These are phyloP conservation scores for Boloria euphrosyne DNA, from an alignment of 2,888 invertebrate genomes.

Conservation along the genomic window DNA sequence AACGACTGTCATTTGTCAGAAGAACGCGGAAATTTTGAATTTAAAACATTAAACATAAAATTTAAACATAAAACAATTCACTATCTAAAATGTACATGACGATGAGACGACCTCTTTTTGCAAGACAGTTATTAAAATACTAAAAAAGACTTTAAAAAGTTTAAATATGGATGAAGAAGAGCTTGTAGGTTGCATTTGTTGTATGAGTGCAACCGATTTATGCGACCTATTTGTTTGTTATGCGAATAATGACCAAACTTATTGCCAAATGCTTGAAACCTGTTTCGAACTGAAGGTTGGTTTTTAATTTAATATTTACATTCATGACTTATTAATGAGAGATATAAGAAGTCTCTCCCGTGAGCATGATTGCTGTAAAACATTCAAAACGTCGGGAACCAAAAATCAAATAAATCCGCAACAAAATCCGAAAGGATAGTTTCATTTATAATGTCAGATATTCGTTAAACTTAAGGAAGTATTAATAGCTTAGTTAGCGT, in stretches of 20 bases:
- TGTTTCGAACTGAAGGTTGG: conserved; percentile 72
- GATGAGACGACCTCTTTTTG: conserved; percentile 29
- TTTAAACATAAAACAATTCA: conserved; percentile 10
- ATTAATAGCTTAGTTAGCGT: too few relatives aligned
- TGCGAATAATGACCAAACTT: conserved; percentile 69
- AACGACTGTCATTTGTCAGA: conserved; percentile 27
- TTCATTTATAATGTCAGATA: too few relatives aligned
- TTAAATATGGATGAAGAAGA: conserved; percentile 60
- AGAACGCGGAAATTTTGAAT: conserved; percentile 33
- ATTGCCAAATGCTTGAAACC: conserved; percentile 73
- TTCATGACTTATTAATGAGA: not conserved
- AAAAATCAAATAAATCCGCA: too few relatives aligned
- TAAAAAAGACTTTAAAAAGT: conserved; percentile 28
- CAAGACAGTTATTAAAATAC: conserved; percentile 12
- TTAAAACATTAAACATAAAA: too few relatives aligned
- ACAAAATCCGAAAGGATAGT: too few relatives aligned
- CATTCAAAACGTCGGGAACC: too few relatives aligned
- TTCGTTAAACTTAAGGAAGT: too few relatives aligned
- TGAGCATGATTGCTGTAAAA: too few relatives aligned
- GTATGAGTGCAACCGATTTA: conserved; percentile 74
- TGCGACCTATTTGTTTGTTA: conserved; percentile 77
- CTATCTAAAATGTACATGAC: conserved; percentile 13
- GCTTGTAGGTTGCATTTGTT: conserved; percentile 78
- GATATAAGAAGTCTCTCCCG: too few relatives aligned
- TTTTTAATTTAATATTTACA: conserved; percentile 35